Evolutionary conservation across 1,140 invertebrate genomes (phyloP).

Genomic region (Macrostomum lignano): DNA sequence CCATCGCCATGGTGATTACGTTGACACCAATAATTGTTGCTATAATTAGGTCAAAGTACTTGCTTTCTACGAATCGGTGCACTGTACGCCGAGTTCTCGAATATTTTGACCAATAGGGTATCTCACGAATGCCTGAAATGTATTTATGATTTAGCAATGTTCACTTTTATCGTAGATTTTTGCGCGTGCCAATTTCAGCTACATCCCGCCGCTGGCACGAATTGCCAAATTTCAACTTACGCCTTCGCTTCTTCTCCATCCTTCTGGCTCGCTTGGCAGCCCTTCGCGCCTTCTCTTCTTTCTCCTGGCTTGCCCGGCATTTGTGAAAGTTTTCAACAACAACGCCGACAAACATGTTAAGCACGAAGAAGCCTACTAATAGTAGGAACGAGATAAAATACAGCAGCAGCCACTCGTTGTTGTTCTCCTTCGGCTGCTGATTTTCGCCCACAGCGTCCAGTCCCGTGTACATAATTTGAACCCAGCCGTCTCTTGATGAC

Average conservation of each 20-base stretch:
- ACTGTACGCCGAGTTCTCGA: constrained; percentile 57
- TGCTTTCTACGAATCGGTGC: constrained; percentile 83
- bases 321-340: constrained; percentile 98
- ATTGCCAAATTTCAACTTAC: constrained; percentile 33
- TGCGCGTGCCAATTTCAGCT: too few species aligned
- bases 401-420: constrained; percentile 82
- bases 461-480: constrained; percentile 98
- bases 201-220: too few species aligned
- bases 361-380: constrained; percentile 87
- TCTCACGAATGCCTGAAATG: too few species aligned
- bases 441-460: constrained; percentile 91
- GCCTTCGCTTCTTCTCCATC: constrained; percentile 73
- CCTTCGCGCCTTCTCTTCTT: constrained; percentile 72
- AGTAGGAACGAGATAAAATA: constrained; percentile 98
- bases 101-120: constrained; percentile 77
- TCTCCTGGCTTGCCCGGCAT: constrained; percentile 90
- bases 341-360: constrained; percentile 99
- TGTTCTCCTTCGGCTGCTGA: constrained; percentile 82
- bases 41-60: constrained; percentile 95
- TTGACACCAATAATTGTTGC: constrained; percentile 92
- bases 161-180: too few species aligned
- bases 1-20: constrained; percentile 96
- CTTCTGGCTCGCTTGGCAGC: constrained; percentile 71
- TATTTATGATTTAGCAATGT: too few species aligned
- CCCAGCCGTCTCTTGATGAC: constrained; percentile 93